These are phyloP conservation scores for Solea senegalensis DNA, from an alignment of 2,113 vertebrate genomes.

Conservation along the genomic window DNA sequence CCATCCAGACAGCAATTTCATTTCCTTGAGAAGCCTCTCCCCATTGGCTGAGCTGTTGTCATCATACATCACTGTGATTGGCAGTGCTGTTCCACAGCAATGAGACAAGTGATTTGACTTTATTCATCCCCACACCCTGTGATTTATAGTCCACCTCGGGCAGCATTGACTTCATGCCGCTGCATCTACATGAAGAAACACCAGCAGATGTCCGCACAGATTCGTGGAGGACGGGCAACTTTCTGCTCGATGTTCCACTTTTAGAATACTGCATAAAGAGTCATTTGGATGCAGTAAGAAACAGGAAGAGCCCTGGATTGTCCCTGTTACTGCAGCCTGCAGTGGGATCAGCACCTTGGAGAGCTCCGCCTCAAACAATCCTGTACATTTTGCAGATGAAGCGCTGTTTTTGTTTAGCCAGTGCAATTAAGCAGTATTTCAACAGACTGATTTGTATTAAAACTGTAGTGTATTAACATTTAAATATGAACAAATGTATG, in stretches of 20 bases:
- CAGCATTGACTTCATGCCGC: not conserved
- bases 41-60: not conserved
- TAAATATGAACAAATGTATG: too few relatives aligned
- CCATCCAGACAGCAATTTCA: not conserved
- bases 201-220: not conserved
- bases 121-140: not conserved
- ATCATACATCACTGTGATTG: not conserved
- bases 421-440: too few relatives aligned
- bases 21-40: not conserved
- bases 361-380: not conserved
- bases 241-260: not conserved
- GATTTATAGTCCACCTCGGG: not conserved
- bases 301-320: not conserved
- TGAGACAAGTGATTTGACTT: constrained; percentile 2
- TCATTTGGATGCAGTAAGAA: not conserved
- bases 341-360: constrained; percentile 24
- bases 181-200: not conserved
- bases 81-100: not conserved
- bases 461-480: too few relatives aligned
- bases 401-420: too few relatives aligned
- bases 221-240: not conserved
- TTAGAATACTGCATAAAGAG: not conserved
- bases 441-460: too few relatives aligned
- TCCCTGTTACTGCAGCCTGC: not conserved
- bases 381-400: not conserved